These are phyloP conservation scores for Gavia stellata DNA, from an alignment of 2,113 vertebrate species.

Conservation along the genomic window DNA sequence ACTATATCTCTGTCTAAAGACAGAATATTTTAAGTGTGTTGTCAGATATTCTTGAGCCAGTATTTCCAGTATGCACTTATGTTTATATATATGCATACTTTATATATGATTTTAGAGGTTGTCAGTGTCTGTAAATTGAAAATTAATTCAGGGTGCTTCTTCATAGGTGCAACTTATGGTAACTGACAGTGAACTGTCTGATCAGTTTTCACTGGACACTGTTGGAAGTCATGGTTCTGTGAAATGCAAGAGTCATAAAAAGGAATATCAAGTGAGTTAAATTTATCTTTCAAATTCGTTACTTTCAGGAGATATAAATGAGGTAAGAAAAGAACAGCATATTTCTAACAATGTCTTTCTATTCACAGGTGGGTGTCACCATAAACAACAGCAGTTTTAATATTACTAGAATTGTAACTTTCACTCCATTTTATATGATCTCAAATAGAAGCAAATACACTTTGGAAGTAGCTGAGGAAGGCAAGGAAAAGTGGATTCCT, in stretches of 20 bases:
- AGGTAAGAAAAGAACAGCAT: not conserved
- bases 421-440: constrained; percentile 93
- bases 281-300: not conserved
- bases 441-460: constrained; percentile 89
- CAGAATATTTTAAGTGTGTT: not conserved
- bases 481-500: constrained; percentile 81
- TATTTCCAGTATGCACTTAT: not conserved
- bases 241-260: constrained; percentile 88
- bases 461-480: constrained; percentile 84
- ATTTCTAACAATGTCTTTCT: not conserved
- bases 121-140: not conserved
- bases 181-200: constrained; percentile 92
- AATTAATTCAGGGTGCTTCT: not conserved
- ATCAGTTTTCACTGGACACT: constrained; percentile 94
- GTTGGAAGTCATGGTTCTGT: constrained; percentile 93
- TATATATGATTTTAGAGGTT: not conserved
- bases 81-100: not conserved
- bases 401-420: constrained; percentile 94
- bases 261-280: constrained; percentile 87
- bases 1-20: not conserved
- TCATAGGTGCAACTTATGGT: constrained; percentile 91
- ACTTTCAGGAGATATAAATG: not conserved
- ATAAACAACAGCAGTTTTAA: constrained; percentile 95
- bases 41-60: not conserved
- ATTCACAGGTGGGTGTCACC: constrained; percentile 88